Percentiles rank a stretch among this genome's conserved stretches.
These are phyloP conservation scores for Hirtodrosophila histrioides DNA, from an alignment of 2,888 invertebrate genomes.

Conservation along the genomic window DNA sequence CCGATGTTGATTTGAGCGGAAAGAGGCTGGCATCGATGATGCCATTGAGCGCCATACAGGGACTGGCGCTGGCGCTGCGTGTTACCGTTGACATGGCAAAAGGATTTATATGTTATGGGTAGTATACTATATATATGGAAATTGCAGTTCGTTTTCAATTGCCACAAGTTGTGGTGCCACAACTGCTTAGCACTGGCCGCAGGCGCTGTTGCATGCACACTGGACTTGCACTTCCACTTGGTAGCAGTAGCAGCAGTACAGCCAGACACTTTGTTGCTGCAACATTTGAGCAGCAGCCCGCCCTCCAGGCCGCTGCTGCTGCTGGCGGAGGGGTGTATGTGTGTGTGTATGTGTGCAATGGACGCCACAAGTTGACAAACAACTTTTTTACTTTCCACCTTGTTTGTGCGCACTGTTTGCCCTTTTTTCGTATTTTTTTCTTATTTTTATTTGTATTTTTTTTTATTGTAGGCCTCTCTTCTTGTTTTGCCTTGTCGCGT, in stretches of 20 bases:
- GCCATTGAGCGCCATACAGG: slow-evolving; percentile 77
- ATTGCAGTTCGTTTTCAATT: slow-evolving; percentile 9
- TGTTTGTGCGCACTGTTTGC: slow-evolving; percentile 66
- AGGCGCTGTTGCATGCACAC: slow-evolving; percentile 72
- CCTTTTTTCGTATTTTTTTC: slow-evolving; percentile 42
- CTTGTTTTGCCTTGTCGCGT: slow-evolving; percentile 45
- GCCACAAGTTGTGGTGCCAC: slow-evolving; percentile 10
- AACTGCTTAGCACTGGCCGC: slow-evolving; percentile 64
- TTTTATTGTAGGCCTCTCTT: slow-evolving; percentile 18
- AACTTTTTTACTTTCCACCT: slow-evolving; percentile 81
- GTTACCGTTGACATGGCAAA: slow-evolving; percentile 76
- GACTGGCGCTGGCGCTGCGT: slow-evolving; percentile 82
- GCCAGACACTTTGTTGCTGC: slow-evolving; percentile 79
- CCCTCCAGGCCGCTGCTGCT: too few species aligned
- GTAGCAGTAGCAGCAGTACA: slow-evolving; percentile 60
- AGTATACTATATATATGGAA: slow-evolving; percentile 3
- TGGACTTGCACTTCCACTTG: slow-evolving; percentile 62
- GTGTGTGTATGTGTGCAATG: slow-evolving; percentile 50
- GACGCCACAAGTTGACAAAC: slow-evolving; percentile 84
- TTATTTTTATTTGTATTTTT: slow-evolving; percentile 23
- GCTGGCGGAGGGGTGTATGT: not conserved
- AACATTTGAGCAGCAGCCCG: slow-evolving; percentile 73
- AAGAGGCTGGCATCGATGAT: slow-evolving; percentile 87
- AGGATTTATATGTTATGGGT: slow-evolving; percentile 23
- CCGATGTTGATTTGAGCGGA: slow-evolving; percentile 90